A percentile compares a stretch with the other conserved stretches of the same genome.
These are phyloP conservation scores for Episyrphus balteatus DNA, from an alignment of 1,140 invertebrate genomes.

Conservation along the genomic window DNA sequence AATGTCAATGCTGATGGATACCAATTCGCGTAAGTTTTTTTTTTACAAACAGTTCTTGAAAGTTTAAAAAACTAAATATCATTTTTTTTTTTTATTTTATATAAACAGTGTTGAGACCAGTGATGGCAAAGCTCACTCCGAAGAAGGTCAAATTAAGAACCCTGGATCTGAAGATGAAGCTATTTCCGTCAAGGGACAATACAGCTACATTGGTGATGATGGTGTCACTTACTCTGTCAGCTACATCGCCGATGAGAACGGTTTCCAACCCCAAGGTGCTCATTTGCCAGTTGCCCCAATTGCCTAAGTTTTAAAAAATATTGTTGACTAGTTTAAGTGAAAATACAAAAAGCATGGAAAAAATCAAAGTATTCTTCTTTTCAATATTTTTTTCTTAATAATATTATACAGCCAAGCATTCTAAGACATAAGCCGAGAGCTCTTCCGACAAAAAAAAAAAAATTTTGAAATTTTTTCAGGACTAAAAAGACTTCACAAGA, in stretches of 20 bases:
- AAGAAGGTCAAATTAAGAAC: slow-evolving; percentile 46
- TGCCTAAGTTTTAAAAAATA: slow-evolving; percentile 7
- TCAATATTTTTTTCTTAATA: no score
- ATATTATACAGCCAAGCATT: no score
- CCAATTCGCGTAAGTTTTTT: slow-evolving; percentile 29
- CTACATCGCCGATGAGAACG: slow-evolving; percentile 67
- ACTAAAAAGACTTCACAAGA: no score
- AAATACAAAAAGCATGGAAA: no score
- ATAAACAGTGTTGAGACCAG: slow-evolving; percentile 40
- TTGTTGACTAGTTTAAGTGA: no score
- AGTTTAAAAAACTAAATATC: neutral
- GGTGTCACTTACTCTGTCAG: slow-evolving; percentile 53
- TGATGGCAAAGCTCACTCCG: slow-evolving; percentile 49
- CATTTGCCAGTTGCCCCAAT: slow-evolving; percentile 40
- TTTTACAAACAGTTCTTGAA: neutral
- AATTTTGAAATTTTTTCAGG: no score
- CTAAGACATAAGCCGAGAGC: no score
- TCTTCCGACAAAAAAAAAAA: no score
- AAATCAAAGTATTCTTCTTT: no score
- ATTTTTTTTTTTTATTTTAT: neutral
- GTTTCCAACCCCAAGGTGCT: slow-evolving; percentile 46
- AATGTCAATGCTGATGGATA: slow-evolving; percentile 34
- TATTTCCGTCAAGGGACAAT: slow-evolving; percentile 48
- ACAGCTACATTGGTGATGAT: slow-evolving; percentile 50
- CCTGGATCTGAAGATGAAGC: slow-evolving; percentile 39